Evolutionary conservation across 2,888 invertebrate species (phyloP).

Genomic region (Drosophila subquinaria): DNA sequence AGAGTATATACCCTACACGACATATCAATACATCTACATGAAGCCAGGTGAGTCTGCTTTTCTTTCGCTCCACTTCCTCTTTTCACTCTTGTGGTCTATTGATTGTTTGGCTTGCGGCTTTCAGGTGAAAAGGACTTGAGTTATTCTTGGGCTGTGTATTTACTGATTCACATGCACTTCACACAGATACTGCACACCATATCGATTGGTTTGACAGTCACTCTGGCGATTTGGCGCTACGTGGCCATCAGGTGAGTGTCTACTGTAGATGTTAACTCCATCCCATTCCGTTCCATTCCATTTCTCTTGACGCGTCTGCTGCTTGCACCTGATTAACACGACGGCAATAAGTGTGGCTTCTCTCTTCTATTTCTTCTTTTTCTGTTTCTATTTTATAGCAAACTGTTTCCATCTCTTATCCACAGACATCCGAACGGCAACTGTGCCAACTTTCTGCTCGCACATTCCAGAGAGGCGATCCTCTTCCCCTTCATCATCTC

Average conservation of each 20-base stretch:
- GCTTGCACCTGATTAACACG: slow-evolving; percentile 49
- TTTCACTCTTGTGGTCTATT: not conserved
- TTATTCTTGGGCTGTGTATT: slow-evolving; percentile 93
- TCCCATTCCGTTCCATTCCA: not conserved
- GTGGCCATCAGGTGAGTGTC: slow-evolving; percentile 91
- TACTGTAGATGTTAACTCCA: not conserved
- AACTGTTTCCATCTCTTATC: slow-evolving; percentile 76
- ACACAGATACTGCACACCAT: slow-evolving; percentile 95
- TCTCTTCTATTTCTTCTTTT: slow-evolving; percentile 42
- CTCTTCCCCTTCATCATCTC: slow-evolving; percentile 91
- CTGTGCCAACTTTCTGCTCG: slow-evolving; percentile 91
- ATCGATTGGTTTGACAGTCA: slow-evolving; percentile 96
- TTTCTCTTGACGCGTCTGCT: not conserved
- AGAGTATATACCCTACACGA: slow-evolving; percentile 92
- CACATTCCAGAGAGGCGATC: slow-evolving; percentile 92
- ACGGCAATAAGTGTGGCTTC: slow-evolving; percentile 57
- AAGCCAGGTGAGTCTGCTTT: slow-evolving; percentile 86
- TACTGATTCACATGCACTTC: slow-evolving; percentile 95
- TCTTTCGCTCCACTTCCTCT: no score
- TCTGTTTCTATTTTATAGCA: slow-evolving; percentile 61
- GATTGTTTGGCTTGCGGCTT: not conserved
- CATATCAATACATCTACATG: slow-evolving; percentile 88
- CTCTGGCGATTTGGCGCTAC: slow-evolving; percentile 96
- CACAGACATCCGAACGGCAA: slow-evolving; percentile 92
- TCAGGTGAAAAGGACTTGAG: slow-evolving; percentile 95